Conservation (phyloP, 1,140 invertebrate species). For the Pseudomyrmex dendroicus region DNA sequence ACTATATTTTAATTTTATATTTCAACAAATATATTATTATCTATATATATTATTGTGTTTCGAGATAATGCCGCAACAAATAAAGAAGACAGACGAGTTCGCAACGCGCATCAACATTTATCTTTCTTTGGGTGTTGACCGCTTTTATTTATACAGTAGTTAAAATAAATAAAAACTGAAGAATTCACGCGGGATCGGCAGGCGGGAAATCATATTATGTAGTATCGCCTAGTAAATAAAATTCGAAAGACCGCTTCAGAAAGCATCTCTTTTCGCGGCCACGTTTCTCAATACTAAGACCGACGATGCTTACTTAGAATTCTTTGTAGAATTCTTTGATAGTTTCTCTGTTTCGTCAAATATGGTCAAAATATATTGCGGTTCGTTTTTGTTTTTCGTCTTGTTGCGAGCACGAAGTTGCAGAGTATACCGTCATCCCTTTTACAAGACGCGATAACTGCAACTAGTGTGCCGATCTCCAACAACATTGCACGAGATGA, state of each 20-base stretch:
- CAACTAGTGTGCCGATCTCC: conserved; percentile 8
- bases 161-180: not conserved
- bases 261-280: not conserved
- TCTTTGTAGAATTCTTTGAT: conserved; percentile 2
- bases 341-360: conserved; percentile 3
- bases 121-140: not conserved
- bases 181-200: not conserved
- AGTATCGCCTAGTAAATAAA: not conserved
- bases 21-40: not conserved
- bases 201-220: not conserved
- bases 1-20: too few relatives aligned
- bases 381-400: not conserved
- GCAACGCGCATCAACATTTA: conserved; percentile 11
- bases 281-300: not conserved
- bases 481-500: not conserved
- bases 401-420: conserved; percentile 4
- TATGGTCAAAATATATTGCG: conserved; percentile 52
- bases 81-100: not conserved
- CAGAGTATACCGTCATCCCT: not conserved
- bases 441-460: not conserved
- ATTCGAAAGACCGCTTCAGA: not conserved
- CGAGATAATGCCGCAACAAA: conserved; percentile 4
- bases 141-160: conserved; percentile 12
- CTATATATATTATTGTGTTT: not conserved
- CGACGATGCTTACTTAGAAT: not conserved